These are phyloP conservation scores for Aurelia aurita complex sp. Pacific DNA, from an alignment of 30 jellyfish, hydroid and myxozoan genomes.

Conservation along the genomic window DNA sequence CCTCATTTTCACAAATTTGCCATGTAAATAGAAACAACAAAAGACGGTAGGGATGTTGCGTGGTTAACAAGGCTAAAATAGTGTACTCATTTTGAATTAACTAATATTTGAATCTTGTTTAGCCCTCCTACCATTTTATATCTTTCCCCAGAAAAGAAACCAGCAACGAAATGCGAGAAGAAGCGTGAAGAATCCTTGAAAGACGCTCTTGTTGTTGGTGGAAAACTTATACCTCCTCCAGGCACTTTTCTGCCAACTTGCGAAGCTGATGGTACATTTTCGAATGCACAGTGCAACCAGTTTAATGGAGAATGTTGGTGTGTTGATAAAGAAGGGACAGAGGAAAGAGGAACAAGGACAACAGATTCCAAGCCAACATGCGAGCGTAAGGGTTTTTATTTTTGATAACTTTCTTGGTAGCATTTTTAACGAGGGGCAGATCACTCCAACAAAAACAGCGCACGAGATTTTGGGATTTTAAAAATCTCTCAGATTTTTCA, in stretches of 20 bases:
- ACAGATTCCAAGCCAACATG: conserved; percentile 17
- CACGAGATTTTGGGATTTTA: too few species aligned
- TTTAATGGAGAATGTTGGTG: conserved; percentile 83
- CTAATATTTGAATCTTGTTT: too few species aligned
- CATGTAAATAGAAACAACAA: too few species aligned
- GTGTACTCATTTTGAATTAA: too few species aligned
- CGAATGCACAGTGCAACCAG: conserved; percentile 63
- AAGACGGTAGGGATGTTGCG: too few species aligned
- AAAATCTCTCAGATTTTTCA: too few species aligned
- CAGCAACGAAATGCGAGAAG: conserved; percentile 31
- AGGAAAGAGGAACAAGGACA: conserved; percentile 53
- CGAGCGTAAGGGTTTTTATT: background rate
- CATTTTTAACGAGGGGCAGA: background rate
- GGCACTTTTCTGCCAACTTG: conserved; percentile 71
- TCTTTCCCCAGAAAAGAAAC: conserved; percentile 12
- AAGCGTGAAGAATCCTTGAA: conserved; percentile 26
- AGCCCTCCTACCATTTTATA: too few species aligned
- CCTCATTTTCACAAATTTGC: too few species aligned
- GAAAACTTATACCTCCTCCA: conserved; percentile 41
- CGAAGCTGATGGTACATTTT: conserved; percentile 62
- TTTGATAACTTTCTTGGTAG: background rate
- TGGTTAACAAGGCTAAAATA: too few species aligned
- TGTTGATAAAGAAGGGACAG: conserved; percentile 69
- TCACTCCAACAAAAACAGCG: background rate
- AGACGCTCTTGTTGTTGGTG: conserved; percentile 30